Percentiles rank a stretch among this genome's conserved stretches.
These are phyloP conservation scores for Barbus barbus DNA, from an alignment of 2,113 vertebrate genomes.

Conservation along the genomic window DNA sequence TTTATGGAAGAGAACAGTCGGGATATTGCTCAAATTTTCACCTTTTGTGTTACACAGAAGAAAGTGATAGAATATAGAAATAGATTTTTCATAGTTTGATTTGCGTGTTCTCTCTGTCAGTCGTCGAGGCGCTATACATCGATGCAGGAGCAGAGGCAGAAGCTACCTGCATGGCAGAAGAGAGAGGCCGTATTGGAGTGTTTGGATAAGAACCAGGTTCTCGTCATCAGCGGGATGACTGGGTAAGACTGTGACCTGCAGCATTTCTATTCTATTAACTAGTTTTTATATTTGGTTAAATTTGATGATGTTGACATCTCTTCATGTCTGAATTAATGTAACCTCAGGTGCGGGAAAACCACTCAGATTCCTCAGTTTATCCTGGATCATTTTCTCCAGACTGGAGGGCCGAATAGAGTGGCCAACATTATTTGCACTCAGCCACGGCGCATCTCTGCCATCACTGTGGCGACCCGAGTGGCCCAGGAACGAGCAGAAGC, in stretches of 20 bases:
- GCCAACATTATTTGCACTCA: slow-evolving; percentile 96
- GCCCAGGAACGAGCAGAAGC: slow-evolving; percentile 89
- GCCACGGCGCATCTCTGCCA: slow-evolving; percentile 94
- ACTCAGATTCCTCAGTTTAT: slow-evolving; percentile 99
- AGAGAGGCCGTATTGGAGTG: slow-evolving; percentile 81
- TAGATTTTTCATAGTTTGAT: no score
- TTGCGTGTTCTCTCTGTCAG: slow-evolving; percentile 67
- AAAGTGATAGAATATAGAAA: no score
- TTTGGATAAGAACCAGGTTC: slow-evolving; percentile 83
- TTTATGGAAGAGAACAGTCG: not conserved
- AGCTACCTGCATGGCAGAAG: slow-evolving; percentile 91
- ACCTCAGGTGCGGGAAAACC: slow-evolving; percentile 93
- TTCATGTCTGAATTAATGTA: not conserved
- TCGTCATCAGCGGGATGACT: slow-evolving; percentile 97
- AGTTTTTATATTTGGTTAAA: no score
- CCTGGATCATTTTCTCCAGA: slow-evolving; percentile 83
- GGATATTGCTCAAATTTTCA: not conserved
- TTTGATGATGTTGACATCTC: no score
- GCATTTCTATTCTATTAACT: not conserved
- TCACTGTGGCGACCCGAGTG: slow-evolving; percentile 92
- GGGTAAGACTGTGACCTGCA: slow-evolving; percentile 77
- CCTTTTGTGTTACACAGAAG: no score
- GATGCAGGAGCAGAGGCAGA: slow-evolving; percentile 88
- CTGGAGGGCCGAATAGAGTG: slow-evolving; percentile 74
- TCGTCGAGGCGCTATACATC: slow-evolving; percentile 83